phyloP scores from a whole-genome alignment of 2,888 invertebrate genomes.

The Stictocephala bisonia region DNA sequence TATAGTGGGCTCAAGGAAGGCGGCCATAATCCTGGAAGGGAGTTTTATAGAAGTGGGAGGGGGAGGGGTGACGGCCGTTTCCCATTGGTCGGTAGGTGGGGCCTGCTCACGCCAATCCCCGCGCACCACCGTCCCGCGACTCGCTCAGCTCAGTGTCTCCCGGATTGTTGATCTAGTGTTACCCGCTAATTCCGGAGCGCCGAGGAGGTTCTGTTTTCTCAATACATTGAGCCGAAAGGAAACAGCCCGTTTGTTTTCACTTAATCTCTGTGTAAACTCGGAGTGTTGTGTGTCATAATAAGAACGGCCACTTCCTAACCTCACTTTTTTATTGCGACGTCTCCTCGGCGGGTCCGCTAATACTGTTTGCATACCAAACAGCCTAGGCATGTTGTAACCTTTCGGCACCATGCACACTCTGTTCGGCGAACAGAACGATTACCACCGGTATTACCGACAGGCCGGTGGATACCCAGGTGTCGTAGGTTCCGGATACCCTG shows the following conservation, averaged over 20 bases:
- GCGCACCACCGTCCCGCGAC: slow-evolving; percentile 10
- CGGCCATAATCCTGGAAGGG: slow-evolving; percentile 48
- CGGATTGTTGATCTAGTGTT: slow-evolving; percentile 50
- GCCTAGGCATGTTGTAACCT: slow-evolving; percentile 23
- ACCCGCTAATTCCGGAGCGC: slow-evolving; percentile 66
- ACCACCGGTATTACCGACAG: slow-evolving; percentile 77
- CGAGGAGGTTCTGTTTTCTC: slow-evolving; percentile 64
- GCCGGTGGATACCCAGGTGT: slow-evolving; percentile 68
- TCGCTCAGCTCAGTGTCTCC: slow-evolving; percentile 47
- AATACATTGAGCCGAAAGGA: slow-evolving; percentile 65
- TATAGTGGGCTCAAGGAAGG: slow-evolving; percentile 44
- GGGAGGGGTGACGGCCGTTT: slow-evolving; percentile 44
- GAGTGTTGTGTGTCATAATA: slow-evolving; percentile 88
- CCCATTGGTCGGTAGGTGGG: slow-evolving; percentile 38
- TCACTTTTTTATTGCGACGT: slow-evolving; percentile 50
- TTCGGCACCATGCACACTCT: slow-evolving; percentile 91
- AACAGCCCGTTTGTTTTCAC: slow-evolving; percentile 69
- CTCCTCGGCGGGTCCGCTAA: slow-evolving; percentile 48
- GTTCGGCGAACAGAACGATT: slow-evolving; percentile 93
- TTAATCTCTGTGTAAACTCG: slow-evolving; percentile 81
- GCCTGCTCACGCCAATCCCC: slow-evolving; percentile 34
- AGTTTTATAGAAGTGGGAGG: too few relatives aligned
- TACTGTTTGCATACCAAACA: slow-evolving; percentile 49
- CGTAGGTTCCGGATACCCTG: slow-evolving; percentile 69
- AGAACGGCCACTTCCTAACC: slow-evolving; percentile 60